A percentile compares a stretch with the other conserved stretches of the same genome.
phyloP scores from a whole-genome alignment of 2,888 invertebrate genomes.

The Hipparchia sbordonii region DNA sequence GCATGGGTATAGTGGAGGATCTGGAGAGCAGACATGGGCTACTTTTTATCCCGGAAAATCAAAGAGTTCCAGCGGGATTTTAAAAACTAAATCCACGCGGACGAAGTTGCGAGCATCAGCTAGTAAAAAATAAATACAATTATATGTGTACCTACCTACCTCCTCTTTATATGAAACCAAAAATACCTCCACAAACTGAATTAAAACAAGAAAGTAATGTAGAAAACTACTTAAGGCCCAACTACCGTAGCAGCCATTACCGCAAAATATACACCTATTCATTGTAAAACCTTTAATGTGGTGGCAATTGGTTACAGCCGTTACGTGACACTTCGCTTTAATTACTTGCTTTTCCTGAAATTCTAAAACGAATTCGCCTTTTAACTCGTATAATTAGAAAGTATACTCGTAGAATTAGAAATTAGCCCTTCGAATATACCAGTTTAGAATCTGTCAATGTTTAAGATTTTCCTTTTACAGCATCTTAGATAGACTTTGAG shows the following conservation, averaged over 20 bases:
- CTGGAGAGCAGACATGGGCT: no score
- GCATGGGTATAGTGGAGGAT: no score
- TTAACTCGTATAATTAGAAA: neutral
- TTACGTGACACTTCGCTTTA: neutral
- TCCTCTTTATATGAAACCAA: no score
- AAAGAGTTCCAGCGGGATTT: no score
- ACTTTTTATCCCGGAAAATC: no score
- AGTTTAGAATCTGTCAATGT: neutral
- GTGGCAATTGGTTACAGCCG: conserved; percentile 4
- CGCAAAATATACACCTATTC: neutral
- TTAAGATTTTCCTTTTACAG: neutral
- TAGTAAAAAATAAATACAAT: no score
- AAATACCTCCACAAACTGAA: no score
- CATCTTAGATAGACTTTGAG: neutral
- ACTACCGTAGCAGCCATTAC: neutral
- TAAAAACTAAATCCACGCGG: no score
- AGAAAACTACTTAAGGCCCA: conserved; percentile 2
- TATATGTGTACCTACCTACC: no score
- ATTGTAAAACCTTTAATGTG: conserved; percentile 12
- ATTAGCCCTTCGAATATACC: neutral
- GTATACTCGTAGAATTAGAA: neutral
- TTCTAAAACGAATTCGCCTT: neutral
- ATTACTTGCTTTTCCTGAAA: neutral
- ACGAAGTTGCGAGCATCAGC: no score
- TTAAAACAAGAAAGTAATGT: neutral